Conservation (phyloP, 2,113 vertebrate species). For the Dromas ardeola region DNA sequence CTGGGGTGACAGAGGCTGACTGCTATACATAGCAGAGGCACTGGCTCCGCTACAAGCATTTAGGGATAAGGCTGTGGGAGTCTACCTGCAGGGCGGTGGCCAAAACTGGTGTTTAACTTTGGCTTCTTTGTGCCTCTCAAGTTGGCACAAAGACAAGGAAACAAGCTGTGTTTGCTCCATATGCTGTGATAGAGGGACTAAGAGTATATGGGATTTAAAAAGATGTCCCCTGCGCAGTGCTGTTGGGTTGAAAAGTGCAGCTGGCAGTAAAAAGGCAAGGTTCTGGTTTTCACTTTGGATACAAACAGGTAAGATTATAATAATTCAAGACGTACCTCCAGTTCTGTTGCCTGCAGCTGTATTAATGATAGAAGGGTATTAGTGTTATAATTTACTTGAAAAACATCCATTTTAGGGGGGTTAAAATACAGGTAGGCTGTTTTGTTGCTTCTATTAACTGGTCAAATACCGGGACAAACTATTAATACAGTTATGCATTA, state of each 20-base stretch:
- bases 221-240: background rate
- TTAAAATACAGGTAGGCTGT: background rate
- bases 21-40: fast-evolving
- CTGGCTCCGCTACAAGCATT: fast-evolving
- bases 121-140: background rate
- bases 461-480: background rate
- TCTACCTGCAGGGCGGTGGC: background rate
- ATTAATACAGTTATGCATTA: background rate
- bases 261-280: background rate
- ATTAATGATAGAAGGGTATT: background rate
- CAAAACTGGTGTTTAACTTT: background rate
- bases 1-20: background rate
- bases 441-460: background rate
- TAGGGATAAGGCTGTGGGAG: background rate
- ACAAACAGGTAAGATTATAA: background rate
- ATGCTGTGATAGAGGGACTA: background rate
- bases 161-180: background rate
- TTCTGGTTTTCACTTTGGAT: background rate
- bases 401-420: background rate
- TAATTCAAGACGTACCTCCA: background rate
- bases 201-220: background rate
- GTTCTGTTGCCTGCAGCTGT: background rate
- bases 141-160: background rate
- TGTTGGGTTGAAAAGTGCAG: background rate
- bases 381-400: background rate